These are phyloP conservation scores for Rhynchotus rufescens DNA, from an alignment of 2,797 vertebrate genomes.

Conservation along the genomic window DNA sequence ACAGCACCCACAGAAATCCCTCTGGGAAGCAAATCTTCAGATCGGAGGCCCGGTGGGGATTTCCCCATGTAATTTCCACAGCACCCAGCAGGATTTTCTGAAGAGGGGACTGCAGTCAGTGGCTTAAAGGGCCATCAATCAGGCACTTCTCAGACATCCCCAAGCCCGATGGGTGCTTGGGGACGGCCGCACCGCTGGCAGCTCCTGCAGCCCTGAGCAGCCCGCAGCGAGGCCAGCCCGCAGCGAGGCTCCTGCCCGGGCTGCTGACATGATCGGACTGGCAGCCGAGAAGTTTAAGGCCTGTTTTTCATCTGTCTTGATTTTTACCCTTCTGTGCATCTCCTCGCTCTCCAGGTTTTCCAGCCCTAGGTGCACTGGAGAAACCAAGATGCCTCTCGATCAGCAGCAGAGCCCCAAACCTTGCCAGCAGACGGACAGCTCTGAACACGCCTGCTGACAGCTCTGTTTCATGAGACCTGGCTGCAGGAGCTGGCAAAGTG, in stretches of 20 bases:
- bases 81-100: not conserved
- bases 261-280: not conserved
- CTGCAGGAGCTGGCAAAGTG: not conserved
- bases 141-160: not conserved
- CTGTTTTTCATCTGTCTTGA: not conserved
- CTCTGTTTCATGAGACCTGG: slow-evolving; percentile 36
- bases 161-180: accelerated
- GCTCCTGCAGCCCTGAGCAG: not conserved
- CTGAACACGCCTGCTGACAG: not conserved
- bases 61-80: not conserved
- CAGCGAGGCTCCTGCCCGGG: not conserved
- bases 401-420: not conserved
- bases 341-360: not conserved
- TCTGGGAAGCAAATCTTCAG: not conserved
- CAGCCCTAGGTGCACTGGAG: not conserved
- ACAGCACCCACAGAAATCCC: not conserved
- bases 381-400: not conserved
- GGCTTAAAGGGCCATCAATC: not conserved
- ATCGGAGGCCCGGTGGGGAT: not conserved
- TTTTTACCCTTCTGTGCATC: not conserved
- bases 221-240: not conserved
- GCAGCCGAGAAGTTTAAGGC: not conserved
- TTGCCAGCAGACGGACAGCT: slow-evolving; percentile 20
- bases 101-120: not conserved
- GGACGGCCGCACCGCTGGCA: not conserved